Evolutionary conservation across 2,888 invertebrate species (phyloP).

Genomic region (Nasonovia ribisnigri): DNA sequence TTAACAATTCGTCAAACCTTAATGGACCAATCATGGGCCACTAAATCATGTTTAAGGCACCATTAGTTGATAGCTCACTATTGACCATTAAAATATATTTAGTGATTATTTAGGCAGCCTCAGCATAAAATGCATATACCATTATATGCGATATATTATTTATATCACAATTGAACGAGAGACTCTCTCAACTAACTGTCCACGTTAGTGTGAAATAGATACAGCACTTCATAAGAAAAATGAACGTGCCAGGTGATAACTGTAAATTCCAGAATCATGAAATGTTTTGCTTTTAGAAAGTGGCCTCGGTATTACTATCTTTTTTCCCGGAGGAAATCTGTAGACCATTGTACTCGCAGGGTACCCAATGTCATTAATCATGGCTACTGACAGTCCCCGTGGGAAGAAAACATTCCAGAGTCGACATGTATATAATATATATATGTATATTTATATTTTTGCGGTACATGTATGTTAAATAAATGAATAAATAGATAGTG

Average conservation of each 20-base stretch:
- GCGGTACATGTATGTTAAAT: background rate
- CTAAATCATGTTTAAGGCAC: background rate
- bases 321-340: constrained; percentile 58
- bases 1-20: background rate
- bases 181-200: background rate
- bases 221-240: constrained; percentile 44
- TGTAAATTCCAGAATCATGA: constrained; percentile 34
- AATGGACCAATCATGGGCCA: background rate
- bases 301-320: constrained; percentile 42
- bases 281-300: constrained; percentile 53
- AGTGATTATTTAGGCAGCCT: background rate
- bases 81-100: background rate
- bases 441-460: background rate
- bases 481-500: constrained; percentile 26
- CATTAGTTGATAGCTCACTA: background rate
- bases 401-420: constrained; percentile 58
- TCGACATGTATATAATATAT: constrained; percentile 4
- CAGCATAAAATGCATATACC: background rate
- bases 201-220: constrained; percentile 24
- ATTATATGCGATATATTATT: background rate
- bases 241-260: constrained; percentile 57
- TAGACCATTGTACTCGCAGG: constrained; percentile 43
- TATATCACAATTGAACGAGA: background rate
- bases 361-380: constrained; percentile 54
- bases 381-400: constrained; percentile 56